Evolutionary conservation across 2,888 invertebrate genomes (phyloP), one percentile per base, ranked within the genome.

Genomic region (Drosophila sordidula): DNA sequence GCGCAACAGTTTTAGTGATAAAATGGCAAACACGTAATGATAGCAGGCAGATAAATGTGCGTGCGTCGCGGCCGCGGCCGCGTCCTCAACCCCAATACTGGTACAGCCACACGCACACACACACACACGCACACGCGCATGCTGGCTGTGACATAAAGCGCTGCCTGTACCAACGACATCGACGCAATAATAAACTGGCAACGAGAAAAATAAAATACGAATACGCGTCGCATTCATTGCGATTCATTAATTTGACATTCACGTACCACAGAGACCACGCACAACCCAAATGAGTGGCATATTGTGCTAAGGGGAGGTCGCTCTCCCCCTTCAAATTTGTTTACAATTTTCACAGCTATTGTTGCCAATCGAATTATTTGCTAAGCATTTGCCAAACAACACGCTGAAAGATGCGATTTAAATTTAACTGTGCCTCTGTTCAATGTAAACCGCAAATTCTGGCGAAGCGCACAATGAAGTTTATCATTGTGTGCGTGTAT

Each of bases 161-260:
- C n/a, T 38, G 47, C 44, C 56, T 47, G 57, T 49, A 34, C 51
- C 44, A 18, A 52, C 52, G 34, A 59, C 56, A 73, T 63, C 62
- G 41, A 47, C 29, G 46, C 72, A 72, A 72, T 71, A 72, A 72
- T 71, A 72, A 72, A 72, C 62, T 68, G 73, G 56, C 63, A 45
- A 46, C 44, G 44, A 36, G 54, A 52, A 67, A 57, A 52, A 71
- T 70, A 71, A 69, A 74, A 66, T 61, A 63, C 55, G 54, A 52
- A 59, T 55, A 70, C 59, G 57, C 67, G 49, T 64, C 59, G 73
- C 73, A 78, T 79, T 82, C 86, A 84, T 86, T 89, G 78, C 69
- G 77, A 75, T 86, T 80, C 82, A 89, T 81, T 87, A 82, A 82
- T 81, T 89, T 78, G 74, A 78, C 77, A 87, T 89, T 82, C 86